Evolutionary conservation across 2,113 vertebrate species (phyloP).

Genomic region (Hipposideros armiger): DNA sequence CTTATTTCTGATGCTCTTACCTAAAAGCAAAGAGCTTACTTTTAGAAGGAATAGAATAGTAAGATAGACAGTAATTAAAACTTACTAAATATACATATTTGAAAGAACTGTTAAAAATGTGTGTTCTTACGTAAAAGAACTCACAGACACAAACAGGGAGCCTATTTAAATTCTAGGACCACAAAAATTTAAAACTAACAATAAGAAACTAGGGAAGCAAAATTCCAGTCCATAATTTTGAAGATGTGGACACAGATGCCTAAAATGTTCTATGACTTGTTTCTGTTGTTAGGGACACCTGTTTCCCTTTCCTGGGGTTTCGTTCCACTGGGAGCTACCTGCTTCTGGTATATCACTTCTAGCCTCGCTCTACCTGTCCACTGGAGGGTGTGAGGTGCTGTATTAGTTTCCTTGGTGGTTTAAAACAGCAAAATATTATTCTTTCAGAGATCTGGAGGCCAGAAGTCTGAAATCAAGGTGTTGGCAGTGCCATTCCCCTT

Average conservation of each 20-base stretch:
- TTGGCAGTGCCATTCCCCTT: fast-evolving
- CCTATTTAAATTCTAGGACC: neutral
- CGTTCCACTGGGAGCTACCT: neutral
- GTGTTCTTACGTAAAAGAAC: neutral
- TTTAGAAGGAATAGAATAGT: neutral
- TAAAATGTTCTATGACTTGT: neutral
- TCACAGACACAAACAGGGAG: neutral
- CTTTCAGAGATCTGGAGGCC: neutral
- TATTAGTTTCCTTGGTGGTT: neutral
- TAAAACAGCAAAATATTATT: neutral
- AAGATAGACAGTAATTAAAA: neutral
- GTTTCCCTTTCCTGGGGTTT: neutral
- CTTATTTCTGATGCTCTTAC: neutral
- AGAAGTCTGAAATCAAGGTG: neutral
- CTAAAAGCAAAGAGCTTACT: neutral
- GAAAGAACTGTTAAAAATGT: neutral
- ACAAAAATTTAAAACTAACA: neutral
- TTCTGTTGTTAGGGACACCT: neutral
- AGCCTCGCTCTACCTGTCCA: neutral
- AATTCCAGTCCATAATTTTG: neutral
- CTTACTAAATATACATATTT: too few species aligned
- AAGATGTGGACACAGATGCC: neutral
- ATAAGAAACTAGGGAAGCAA: neutral
- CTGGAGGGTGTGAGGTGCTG: neutral
- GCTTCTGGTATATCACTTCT: neutral